Evolutionary conservation across 2,113 vertebrate species (phyloP).

Genomic region (Triplophysa siluroides): DNA sequence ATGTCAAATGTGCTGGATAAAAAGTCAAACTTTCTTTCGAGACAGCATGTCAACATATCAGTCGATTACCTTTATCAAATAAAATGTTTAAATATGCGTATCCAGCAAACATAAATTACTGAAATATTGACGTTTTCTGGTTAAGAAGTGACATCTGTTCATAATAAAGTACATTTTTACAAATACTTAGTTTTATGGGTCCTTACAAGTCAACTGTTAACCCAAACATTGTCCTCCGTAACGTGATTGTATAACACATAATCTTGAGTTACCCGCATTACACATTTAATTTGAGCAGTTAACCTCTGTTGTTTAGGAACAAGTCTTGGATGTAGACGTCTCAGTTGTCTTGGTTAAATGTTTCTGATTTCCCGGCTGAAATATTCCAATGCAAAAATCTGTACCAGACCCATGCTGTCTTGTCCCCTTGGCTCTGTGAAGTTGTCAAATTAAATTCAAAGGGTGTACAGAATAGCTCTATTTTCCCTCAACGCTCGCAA

Average conservation of each 20-base stretch:
- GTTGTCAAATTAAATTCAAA: constrained; percentile 37
- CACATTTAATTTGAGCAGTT: background rate
- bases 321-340: background rate
- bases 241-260: background rate
- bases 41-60: too few relatives aligned
- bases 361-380: constrained; percentile 18
- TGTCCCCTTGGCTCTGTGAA: constrained; percentile 17
- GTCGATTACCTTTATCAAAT: too few relatives aligned
- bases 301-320: background rate
- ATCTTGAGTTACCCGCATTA: background rate
- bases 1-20: too few relatives aligned
- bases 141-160: too few relatives aligned
- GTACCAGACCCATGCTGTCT: background rate
- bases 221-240: background rate
- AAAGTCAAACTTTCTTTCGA: too few relatives aligned
- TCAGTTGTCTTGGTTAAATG: background rate
- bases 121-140: too few relatives aligned
- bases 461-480: constrained; percentile 34
- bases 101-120: too few relatives aligned
- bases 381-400: background rate
- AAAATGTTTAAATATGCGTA: too few relatives aligned
- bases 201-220: too few relatives aligned
- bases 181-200: too few relatives aligned
- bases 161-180: too few relatives aligned
- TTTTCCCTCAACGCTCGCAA: constrained; percentile 19